A percentile compares a stretch with the other conserved stretches of the same genome.
phyloP scores from a whole-genome alignment of 2,888 invertebrate genomes.

The Pristionchus mayeri region DNA sequence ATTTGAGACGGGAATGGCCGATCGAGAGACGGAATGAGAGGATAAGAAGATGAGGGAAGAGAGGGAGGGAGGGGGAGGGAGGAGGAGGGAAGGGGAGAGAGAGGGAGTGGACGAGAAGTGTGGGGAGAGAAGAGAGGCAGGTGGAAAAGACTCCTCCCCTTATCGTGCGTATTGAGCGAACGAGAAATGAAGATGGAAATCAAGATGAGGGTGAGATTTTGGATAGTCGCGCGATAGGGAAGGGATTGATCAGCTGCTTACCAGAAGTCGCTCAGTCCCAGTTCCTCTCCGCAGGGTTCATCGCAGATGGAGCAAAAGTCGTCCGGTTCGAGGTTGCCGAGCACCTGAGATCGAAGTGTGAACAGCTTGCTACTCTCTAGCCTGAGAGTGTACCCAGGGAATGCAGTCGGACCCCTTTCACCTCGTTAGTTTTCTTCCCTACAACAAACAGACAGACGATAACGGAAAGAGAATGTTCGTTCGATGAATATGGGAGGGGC shows the following conservation, averaged over 20 bases:
- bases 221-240: background rate
- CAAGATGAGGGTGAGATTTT: slow-evolving; percentile 39
- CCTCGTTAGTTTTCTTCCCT: slow-evolving; percentile 20
- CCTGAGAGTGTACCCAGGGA: background rate
- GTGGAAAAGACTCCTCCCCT: slow-evolving; percentile 40
- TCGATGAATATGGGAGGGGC: background rate
- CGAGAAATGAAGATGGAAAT: slow-evolving; percentile 1
- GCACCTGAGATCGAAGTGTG: slow-evolving; percentile 56
- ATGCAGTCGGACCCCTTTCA: background rate
- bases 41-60: slow-evolving; percentile 26
- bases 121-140: background rate
- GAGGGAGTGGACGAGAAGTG: background rate
- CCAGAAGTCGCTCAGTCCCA: slow-evolving; percentile 64
- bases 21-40: slow-evolving; percentile 32
- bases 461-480: background rate
- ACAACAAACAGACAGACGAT: slow-evolving; percentile 30
- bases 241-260: slow-evolving; percentile 30
- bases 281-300: slow-evolving; percentile 64
- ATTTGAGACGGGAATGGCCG: background rate
- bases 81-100: background rate
- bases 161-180: slow-evolving; percentile 34
- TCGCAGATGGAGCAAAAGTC: slow-evolving; percentile 65
- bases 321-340: slow-evolving; percentile 63
- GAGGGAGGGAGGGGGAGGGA: background rate
- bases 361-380: slow-evolving; percentile 23